Evolutionary conservation across 2,888 invertebrate genomes (phyloP).

Genomic region (Apodemia zela): DNA sequence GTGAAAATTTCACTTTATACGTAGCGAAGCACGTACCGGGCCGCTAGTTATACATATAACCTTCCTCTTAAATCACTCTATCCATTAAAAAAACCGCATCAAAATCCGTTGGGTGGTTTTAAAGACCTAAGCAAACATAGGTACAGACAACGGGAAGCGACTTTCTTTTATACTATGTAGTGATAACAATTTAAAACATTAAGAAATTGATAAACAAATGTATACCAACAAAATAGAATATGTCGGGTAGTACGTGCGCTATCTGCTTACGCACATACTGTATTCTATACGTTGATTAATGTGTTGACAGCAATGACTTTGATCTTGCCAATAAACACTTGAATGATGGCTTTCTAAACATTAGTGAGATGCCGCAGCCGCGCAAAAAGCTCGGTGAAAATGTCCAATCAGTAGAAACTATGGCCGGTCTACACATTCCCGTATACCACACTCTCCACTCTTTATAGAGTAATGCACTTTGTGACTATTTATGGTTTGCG

Average conservation of each 20-base stretch:
- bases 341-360: slow-evolving; percentile 77
- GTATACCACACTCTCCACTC: slow-evolving; percentile 42
- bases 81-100: no score
- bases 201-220: background rate
- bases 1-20: no score
- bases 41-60: no score
- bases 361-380: slow-evolving; percentile 46
- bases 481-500: slow-evolving; percentile 21
- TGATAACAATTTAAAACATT: background rate
- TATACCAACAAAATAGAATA: background rate
- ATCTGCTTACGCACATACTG: slow-evolving; percentile 1
- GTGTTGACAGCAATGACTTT: slow-evolving; percentile 37
- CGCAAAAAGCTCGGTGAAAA: slow-evolving; percentile 72
- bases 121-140: no score
- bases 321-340: slow-evolving; percentile 63
- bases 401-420: slow-evolving; percentile 57
- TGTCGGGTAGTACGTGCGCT: background rate
- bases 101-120: no score
- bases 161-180: no score
- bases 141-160: no score
- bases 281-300: slow-evolving; percentile 16
- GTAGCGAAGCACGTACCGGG: no score
- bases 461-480: slow-evolving; percentile 35
- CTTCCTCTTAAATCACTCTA: no score
- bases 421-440: slow-evolving; percentile 59